phyloP scores from a whole-genome alignment of 2,888 invertebrate genomes.

The Cacoxenus indagator region DNA sequence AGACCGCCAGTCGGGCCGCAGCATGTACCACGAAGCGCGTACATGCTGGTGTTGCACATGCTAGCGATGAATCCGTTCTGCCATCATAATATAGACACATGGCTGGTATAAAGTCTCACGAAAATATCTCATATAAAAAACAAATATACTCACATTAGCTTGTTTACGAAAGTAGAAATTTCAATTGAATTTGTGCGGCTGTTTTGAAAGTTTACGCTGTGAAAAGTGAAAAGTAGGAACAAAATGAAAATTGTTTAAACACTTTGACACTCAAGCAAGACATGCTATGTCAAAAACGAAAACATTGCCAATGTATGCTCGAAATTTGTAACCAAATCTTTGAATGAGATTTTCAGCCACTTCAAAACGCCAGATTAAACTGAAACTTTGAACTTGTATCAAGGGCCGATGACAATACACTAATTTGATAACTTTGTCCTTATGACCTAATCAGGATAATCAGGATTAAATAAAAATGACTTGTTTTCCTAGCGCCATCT shows the following conservation, averaged over 20 bases:
- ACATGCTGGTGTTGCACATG: slow-evolving; percentile 51
- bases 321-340: too few species aligned
- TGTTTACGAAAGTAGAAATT: slow-evolving; percentile 48
- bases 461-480: too few species aligned
- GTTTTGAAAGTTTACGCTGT: not conserved
- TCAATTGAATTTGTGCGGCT: not conserved
- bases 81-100: not conserved
- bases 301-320: too few species aligned
- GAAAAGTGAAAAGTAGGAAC: not conserved
- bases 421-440: too few species aligned
- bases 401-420: too few species aligned
- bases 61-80: not conserved
- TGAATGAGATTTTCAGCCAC: too few species aligned
- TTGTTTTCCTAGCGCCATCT: too few species aligned
- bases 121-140: not conserved
- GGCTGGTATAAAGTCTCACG: not conserved
- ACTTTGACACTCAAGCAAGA: not conserved
- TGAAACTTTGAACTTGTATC: too few species aligned
- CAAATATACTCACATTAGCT: slow-evolving; percentile 42
- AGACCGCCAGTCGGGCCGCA: slow-evolving; percentile 54
- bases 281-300: too few species aligned
- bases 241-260: not conserved
- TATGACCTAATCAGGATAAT: too few species aligned
- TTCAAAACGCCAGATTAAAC: too few species aligned
- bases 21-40: slow-evolving; percentile 50